Evolutionary conservation across 2,113 vertebrate genomes (phyloP).

Genomic region (Ondatra zibethicus): DNA sequence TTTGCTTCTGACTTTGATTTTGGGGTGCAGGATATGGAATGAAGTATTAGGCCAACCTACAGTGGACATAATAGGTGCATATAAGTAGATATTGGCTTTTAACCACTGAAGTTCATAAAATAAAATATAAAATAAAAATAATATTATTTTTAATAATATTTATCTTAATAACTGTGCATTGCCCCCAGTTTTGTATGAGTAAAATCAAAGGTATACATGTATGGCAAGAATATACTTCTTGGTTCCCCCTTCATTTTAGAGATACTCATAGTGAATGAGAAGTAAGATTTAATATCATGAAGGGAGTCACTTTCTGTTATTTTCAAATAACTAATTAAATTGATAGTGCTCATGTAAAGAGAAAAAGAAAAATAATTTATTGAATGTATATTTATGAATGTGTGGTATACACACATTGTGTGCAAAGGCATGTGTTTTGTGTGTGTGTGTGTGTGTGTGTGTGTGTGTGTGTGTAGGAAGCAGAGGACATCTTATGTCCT

Average conservation of each 20-base stretch:
- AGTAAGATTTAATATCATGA: not conserved
- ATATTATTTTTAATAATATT: too few relatives aligned
- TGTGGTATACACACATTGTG: not conserved
- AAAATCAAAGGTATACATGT: not conserved
- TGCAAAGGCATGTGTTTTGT: not conserved
- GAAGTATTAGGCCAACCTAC: not conserved
- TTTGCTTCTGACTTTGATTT: not conserved
- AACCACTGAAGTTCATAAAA: not conserved
- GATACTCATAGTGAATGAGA: not conserved
- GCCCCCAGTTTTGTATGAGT: not conserved
- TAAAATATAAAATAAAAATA: not conserved
- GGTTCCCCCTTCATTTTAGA: not conserved
- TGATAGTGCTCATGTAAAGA: not conserved
- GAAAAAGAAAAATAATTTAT: not conserved
- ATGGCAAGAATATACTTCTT: not conserved
- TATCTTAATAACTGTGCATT: not conserved
- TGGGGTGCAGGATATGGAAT: not conserved
- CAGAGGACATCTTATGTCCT: not conserved
- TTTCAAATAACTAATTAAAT: not conserved
- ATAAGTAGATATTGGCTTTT: not conserved
- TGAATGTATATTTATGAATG: not conserved
- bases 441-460: not conserved
- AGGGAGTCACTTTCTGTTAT: not conserved
- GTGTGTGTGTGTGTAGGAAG: not conserved
- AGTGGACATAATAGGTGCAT: not conserved